Conservation (phyloP, 2,797 vertebrate genomes). For the Pseudopleuronectes americanus region DNA sequence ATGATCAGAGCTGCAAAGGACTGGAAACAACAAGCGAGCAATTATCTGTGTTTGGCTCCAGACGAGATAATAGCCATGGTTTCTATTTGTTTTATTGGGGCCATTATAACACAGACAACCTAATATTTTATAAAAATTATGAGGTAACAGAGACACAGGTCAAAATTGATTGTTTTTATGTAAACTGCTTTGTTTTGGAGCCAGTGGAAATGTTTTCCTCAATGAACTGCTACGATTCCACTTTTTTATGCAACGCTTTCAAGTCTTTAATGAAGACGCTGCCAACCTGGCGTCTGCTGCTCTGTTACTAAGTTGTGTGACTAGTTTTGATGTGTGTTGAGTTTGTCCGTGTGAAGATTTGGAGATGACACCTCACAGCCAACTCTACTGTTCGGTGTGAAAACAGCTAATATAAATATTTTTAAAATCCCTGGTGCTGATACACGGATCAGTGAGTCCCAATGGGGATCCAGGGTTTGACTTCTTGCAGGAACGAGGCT, state of each 20-base stretch:
- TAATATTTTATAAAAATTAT: slow-evolving; percentile 11
- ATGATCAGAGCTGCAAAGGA: slow-evolving; percentile 41
- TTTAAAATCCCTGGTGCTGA: slow-evolving; percentile 24
- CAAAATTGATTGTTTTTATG: background rate
- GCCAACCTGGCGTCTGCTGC: slow-evolving; percentile 8
- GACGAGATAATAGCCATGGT: slow-evolving; percentile 8
- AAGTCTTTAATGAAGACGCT: slow-evolving; percentile 2
- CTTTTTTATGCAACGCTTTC: slow-evolving; percentile 17
- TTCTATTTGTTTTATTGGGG: background rate
- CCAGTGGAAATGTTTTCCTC: slow-evolving; percentile 24
- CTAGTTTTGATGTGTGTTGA: slow-evolving; percentile 18
- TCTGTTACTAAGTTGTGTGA: slow-evolving; percentile 15
- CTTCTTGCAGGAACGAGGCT: slow-evolving; percentile 7
- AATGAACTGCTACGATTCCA: slow-evolving; percentile 27
- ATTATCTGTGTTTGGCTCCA: slow-evolving; percentile 41
- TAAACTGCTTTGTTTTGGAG: background rate
- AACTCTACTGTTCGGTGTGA: slow-evolving; percentile 6
- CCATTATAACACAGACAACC: slow-evolving; percentile 10
- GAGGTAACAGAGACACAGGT: background rate
- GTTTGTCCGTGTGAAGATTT: slow-evolving; percentile 18
- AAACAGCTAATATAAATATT: slow-evolving; percentile 17
- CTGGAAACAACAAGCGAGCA: slow-evolving; percentile 41
- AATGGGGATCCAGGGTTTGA: slow-evolving; percentile 1
- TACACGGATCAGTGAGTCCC: background rate
- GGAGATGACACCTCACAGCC: slow-evolving; percentile 33